Percentiles rank a stretch among this genome's conserved stretches.
Evolutionary conservation across 2,113 vertebrate genomes (phyloP).

Genomic region (Heterotilapia buettikoferi): DNA sequence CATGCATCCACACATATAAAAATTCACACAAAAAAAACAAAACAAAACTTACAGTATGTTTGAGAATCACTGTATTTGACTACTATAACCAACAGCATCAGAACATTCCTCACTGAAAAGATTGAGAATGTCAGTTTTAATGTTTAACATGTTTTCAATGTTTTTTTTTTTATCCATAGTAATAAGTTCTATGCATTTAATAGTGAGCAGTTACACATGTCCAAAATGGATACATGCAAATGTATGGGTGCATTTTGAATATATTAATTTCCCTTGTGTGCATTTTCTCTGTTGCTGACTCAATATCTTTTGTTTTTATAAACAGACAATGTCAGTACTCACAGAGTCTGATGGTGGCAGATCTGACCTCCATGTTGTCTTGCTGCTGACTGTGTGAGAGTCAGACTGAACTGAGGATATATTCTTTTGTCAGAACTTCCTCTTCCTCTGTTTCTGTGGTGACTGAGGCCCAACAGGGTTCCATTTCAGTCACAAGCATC

Average conservation of each 20-base stretch:
- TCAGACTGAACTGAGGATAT: background rate
- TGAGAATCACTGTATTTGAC: background rate
- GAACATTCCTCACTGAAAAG: background rate
- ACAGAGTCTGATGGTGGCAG: background rate
- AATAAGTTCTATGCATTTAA: background rate
- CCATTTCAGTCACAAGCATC: background rate
- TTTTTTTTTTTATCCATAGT: background rate
- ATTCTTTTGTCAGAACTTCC: background rate
- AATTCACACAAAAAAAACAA: rapidly evolving
- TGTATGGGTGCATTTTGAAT: background rate
- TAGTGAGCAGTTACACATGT: background rate
- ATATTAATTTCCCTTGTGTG: background rate
- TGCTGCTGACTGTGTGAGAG: background rate
- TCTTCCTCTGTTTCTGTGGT: background rate
- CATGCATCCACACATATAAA: background rate
- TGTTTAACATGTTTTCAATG: background rate
- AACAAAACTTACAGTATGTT: background rate
- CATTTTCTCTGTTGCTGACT: background rate
- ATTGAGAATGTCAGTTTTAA: background rate
- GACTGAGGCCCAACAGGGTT: background rate
- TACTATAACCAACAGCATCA: background rate
- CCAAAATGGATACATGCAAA: background rate
- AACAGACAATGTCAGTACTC: background rate
- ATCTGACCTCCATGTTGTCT: background rate
- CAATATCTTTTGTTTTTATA: background rate